Evolutionary conservation across 2,113 vertebrate genomes (phyloP), one percentile per base, ranked within the genome.

Genomic region (Amblyopsis rosae): DNA sequence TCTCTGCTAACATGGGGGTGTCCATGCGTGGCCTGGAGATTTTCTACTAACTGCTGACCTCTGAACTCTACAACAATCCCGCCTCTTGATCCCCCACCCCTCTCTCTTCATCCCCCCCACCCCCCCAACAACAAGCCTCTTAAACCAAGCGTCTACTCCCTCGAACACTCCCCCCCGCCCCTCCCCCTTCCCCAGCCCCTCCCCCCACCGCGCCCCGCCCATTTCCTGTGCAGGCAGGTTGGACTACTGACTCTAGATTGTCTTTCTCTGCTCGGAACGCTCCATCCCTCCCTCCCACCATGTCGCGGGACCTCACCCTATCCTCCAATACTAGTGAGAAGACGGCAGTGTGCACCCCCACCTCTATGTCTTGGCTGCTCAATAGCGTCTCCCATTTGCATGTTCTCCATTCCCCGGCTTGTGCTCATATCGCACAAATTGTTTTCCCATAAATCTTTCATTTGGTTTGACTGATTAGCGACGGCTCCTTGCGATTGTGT

Each of bases 1-100:
- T 93, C 87, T 92, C 92, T 87, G 82, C 93, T 93, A 93, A 93
- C 90, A 92, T 91, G 87, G 93, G 90, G 79, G 90, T 93, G 87
- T 91, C 92, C 80, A 88, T 91, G 81, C 90, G 92, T 72, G 92
- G 93, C 90, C 90, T 93, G 90, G 93, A 94, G 91, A 91, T 93
- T 90, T 93, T 93, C 93, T 93, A 93, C 93, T 94, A 94, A 93
- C 93, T 85, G 70, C 86, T 82, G 85, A 85, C 67, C 54, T 58
- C 65, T 68, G 45, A 57, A 70, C 76, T 86, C 89, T 80, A 84
- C 89, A 83, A 80, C 88, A 76, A 41, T 82, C 79, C 75, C 79
- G 59, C 80, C 81, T 88, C 82, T 89, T 81, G 69, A 86, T 67
- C 75, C 60, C 78, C 75, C 82, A 79, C 83, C 88, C 60, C 63